Percentiles rank a stretch among this genome's conserved stretches.
Evolutionary conservation across 2,797 vertebrate species (phyloP).

Genomic region (Macroramphosus scolopax): DNA sequence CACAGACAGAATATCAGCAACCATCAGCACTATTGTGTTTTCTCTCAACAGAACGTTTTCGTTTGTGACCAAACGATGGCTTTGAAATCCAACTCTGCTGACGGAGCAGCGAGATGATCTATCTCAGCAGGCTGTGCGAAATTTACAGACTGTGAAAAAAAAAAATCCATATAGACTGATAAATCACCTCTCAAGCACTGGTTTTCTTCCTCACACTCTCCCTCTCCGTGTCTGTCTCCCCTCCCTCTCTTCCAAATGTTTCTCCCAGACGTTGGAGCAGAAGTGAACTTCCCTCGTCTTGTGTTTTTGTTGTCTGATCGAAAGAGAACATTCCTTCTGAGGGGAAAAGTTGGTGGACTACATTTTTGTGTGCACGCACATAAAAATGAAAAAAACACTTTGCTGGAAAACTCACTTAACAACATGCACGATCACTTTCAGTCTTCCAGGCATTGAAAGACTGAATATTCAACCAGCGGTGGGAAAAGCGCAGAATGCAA

Average conservation of each 20-base stretch:
- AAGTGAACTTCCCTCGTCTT: conserved; percentile 38
- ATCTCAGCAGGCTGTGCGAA: conserved; percentile 56
- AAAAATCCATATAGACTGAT: conserved; percentile 61
- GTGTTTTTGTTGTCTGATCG: conserved; percentile 46
- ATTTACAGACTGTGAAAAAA: conserved; percentile 52
- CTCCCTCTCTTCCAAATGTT: conserved; percentile 48
- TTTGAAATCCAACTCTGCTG: conserved; percentile 61
- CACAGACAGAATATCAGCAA: conserved; percentile 11
- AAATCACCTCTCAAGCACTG: conserved; percentile 63
- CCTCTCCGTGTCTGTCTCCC: conserved; percentile 17
- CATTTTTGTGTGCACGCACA: conserved; percentile 20
- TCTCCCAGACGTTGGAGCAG: conserved; percentile 41
- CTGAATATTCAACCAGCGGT: too few relatives aligned
- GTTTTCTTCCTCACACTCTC: conserved; percentile 26
- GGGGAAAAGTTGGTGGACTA: conserved; percentile 7
- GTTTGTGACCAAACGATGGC: conserved; percentile 47
- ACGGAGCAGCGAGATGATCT: conserved; percentile 51
- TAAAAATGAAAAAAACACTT: conserved; percentile 28
- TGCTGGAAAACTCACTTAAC: conserved; percentile 12
- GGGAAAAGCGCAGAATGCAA: too few relatives aligned
- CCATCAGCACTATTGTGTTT: conserved; percentile 7
- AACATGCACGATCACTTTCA: conserved; percentile 19
- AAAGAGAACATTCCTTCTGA: conserved; percentile 36
- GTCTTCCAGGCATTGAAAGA: not conserved
- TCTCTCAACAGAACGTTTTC: not conserved